Evolutionary conservation across 92 coral and sea anemone genomes (phyloP).

Genomic region (Montipora capitata): DNA sequence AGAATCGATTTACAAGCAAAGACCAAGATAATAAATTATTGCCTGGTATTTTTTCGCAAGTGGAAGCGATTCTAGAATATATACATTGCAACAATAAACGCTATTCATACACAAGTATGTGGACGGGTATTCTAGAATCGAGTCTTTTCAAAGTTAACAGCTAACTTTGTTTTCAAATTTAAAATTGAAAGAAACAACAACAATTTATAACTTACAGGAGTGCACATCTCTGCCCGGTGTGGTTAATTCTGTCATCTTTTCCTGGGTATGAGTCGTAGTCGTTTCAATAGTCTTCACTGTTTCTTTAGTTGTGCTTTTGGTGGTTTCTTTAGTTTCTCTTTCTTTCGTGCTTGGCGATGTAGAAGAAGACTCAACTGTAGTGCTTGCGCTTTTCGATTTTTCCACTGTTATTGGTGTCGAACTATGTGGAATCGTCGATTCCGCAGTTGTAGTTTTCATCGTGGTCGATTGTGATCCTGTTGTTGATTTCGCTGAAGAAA

Average conservation of each 20-base stretch:
- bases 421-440: conserved; percentile 10
- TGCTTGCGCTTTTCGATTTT: conserved; percentile 34
- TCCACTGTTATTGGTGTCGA: conserved; percentile 36
- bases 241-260: neutral
- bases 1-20: neutral
- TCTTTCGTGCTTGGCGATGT: conserved; percentile 3
- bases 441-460: conserved; percentile 15
- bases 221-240: neutral
- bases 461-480: neutral
- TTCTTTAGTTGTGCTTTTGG: conserved; percentile 28
- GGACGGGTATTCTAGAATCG: too few relatives aligned
- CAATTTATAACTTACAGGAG: neutral
- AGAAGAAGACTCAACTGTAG: neutral
- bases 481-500: conserved; percentile 39
- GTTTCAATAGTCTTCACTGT: conserved; percentile 36
- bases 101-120: too few relatives aligned
- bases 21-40: too few relatives aligned
- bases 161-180: too few relatives aligned
- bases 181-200: too few relatives aligned
- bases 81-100: too few relatives aligned
- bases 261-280: conserved; percentile 35
- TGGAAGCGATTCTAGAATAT: too few relatives aligned
- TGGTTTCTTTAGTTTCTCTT: conserved; percentile 13
- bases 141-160: too few relatives aligned
- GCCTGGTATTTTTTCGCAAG: too few relatives aligned